Percentiles rank a stretch among this genome's conserved stretches.
phyloP scores from a whole-genome alignment of 23 tunicate species.

The Halocynthia aurantium region DNA sequence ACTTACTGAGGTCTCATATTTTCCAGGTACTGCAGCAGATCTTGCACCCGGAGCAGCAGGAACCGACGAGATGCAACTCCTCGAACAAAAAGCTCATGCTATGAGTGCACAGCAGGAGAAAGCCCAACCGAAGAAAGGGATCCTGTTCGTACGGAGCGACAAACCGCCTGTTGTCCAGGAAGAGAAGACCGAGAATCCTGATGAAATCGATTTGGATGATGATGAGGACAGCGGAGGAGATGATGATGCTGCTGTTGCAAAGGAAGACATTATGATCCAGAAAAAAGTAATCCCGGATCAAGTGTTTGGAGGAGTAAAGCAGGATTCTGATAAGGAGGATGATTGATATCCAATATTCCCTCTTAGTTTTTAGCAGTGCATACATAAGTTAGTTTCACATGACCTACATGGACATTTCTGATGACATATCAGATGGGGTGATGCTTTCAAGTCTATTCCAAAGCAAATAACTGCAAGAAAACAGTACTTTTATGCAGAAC shows the following conservation, averaged over 20 bases:
- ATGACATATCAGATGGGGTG: no score
- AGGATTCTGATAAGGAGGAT: conserved; percentile 10
- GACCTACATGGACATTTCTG: no score
- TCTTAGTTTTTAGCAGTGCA: no score
- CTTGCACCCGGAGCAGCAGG: conserved; percentile 73
- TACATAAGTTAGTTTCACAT: no score
- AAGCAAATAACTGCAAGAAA: no score
- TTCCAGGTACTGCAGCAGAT: conserved; percentile 82
- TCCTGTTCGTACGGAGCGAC: conserved; percentile 76
- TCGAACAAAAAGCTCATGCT: conserved; percentile 91
- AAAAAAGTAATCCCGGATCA: conserved; percentile 69
- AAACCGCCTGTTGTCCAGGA: conserved; percentile 31
- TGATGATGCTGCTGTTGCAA: conserved; percentile 1
- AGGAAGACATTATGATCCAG: conserved; percentile 28
- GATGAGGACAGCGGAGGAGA: conserved; percentile 39
- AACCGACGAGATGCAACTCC: conserved; percentile 74
- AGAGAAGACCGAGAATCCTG: conserved; percentile 63
- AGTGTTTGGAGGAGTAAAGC: conserved; percentile 88
- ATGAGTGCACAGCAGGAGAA: conserved; percentile 50
- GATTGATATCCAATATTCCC: background rate
- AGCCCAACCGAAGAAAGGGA: conserved; percentile 47
- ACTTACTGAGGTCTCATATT: background rate
- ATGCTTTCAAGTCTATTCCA: no score
- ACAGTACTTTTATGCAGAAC: no score
- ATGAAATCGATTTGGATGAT: conserved; percentile 87